Percentiles rank a stretch among this genome's conserved stretches.
Evolutionary conservation across 2,113 vertebrate species (phyloP).

Genomic region (Megaptera novaeangliae): DNA sequence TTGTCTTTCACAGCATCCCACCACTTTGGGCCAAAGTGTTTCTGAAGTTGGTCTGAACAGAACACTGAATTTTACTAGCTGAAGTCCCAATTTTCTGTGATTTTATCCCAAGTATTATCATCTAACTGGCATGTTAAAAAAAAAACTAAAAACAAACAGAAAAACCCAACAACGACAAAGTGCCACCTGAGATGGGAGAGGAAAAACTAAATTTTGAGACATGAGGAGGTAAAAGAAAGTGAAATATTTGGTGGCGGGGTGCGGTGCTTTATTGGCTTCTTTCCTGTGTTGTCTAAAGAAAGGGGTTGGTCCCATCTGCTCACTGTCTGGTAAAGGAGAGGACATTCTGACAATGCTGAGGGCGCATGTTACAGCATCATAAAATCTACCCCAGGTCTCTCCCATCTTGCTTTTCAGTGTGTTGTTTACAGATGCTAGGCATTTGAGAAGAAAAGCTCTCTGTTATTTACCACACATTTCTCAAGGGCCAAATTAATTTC

Average conservation of each 20-base stretch:
- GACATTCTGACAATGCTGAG: neutral
- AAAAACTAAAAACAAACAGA: neutral
- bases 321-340: neutral
- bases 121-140: neutral
- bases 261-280: neutral
- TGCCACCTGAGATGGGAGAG: neutral
- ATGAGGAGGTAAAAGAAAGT: neutral
- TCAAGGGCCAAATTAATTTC: constrained; percentile 33
- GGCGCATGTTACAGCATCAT: neutral
- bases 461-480: neutral
- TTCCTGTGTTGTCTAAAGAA: neutral
- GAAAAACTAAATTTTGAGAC: neutral
- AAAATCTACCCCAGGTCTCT: neutral
- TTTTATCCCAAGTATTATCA: neutral
- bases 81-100: neutral
- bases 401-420: neutral
- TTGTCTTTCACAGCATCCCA: neutral
- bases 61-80: neutral
- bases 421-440: constrained; percentile 14
- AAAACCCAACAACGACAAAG: neutral
- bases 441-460: constrained; percentile 4
- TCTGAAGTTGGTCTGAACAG: neutral
- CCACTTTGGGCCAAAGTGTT: neutral
- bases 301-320: neutral
- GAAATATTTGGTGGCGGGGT: neutral